Conservation (phyloP, 2,113 vertebrate genomes). For the Theropithecus gelada region DNA sequence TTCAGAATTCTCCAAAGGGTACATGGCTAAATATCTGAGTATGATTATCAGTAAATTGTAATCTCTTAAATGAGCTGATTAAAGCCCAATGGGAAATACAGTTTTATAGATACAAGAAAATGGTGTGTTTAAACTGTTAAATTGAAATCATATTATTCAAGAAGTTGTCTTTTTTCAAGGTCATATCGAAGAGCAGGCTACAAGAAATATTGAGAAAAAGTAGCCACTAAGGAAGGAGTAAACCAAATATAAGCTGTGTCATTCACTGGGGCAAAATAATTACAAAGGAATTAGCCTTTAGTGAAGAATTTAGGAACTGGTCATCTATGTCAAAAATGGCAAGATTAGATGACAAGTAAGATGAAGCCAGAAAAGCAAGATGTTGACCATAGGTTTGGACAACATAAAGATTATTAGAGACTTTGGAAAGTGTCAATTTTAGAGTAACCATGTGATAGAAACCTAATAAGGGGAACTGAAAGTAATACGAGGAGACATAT, state of each 20-base stretch:
- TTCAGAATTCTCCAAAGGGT: neutral
- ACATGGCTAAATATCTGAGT: neutral
- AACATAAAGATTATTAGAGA: neutral
- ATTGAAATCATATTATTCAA: neutral
- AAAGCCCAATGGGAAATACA: neutral
- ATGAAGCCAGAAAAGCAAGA: neutral
- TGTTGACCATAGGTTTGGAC: neutral
- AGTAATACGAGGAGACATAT: neutral
- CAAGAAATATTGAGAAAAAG: neutral
- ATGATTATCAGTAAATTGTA: neutral
- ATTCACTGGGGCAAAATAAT: neutral
- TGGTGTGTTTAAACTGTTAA: neutral
- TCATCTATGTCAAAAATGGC: neutral
- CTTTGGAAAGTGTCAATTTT: neutral
- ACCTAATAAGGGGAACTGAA: neutral
- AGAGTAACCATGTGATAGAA: neutral
- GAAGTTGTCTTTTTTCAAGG: neutral
- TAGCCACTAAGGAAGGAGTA: neutral
- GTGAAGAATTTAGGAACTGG: neutral
- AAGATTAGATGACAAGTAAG: neutral
- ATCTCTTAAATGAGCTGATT: neutral
- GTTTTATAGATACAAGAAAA: neutral
- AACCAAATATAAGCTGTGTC: neutral
- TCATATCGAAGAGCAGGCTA: neutral
- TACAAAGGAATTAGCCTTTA: neutral